Conservation (phyloP, 2,888 invertebrate genomes). For the Dicycla oo region DNA sequence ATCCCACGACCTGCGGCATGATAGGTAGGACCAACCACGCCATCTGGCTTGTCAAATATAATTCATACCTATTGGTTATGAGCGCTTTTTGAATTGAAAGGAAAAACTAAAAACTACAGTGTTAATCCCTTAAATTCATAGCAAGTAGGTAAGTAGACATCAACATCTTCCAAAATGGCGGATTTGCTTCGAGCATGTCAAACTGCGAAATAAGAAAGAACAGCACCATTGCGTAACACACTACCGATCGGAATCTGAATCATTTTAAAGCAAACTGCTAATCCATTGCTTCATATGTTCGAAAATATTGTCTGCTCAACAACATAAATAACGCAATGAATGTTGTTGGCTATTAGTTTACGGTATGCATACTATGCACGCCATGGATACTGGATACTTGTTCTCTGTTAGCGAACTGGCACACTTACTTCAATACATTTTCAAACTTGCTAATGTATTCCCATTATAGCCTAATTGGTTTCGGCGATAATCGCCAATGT, state of each 20-base stretch:
- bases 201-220: neutral
- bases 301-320: no score
- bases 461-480: slow-evolving; percentile 54
- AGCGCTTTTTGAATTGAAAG: neutral
- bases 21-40: no score
- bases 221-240: no score
- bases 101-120: neutral
- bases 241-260: no score
- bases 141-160: neutral
- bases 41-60: no score
- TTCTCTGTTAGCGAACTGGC: slow-evolving; percentile 33
- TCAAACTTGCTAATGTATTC: slow-evolving; percentile 50
- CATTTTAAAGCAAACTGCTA: no score
- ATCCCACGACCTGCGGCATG: no score
- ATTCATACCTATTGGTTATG: neutral
- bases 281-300: no score
- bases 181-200: neutral
- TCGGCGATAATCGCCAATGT: slow-evolving; percentile 57
- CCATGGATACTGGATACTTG: neutral
- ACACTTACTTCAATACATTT: slow-evolving; percentile 25
- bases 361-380: slow-evolving; percentile 12
- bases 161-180: neutral
- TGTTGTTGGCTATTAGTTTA: slow-evolving; percentile 9
- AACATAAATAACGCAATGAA: no score
- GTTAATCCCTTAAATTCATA: neutral